Evolutionary conservation across 2,113 vertebrate genomes (phyloP), one percentile per base, ranked within the genome.

Genomic region (Coregonus clupeaformis): DNA sequence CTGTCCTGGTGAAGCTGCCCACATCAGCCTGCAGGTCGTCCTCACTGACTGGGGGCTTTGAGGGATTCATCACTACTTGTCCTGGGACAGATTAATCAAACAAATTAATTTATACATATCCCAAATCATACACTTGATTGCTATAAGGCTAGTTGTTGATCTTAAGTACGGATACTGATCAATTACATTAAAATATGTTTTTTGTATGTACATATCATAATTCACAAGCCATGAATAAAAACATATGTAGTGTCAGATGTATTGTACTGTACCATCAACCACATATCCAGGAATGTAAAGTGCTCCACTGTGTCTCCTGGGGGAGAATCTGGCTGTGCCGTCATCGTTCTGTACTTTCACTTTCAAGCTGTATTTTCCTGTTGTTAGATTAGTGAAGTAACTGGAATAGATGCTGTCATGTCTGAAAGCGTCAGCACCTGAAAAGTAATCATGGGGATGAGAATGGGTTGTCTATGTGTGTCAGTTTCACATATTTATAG

Each of bases 361-460:
- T 83, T 92, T 91, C 73, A 92, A 72, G 76, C 77, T 89, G 6
- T 89, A 89, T 80, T 79, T 91, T 20, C 90, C 91, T 68, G n/a
- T 68, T 84, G 66, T 20, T 32, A 24, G 92, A 52, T 80, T 74
- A 73, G 88, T 89, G 70, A 93, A 89, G 79, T 90, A 92, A 72
- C 80, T 90, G 2, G 92, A 92, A 84, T 93, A 93, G 72, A 91
- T 77, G 1, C 92, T 90, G 80, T 93, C 90, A 74, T 87, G 72
- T 85, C 86, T 87, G 11, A 83, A 72, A 75, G 74, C 20, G 80
- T 93, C 91, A 72, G 91, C 91, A 82, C 89, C 90, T 92, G 80
- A 12, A 49, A 47, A 78, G 71, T 65, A 82, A 3, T 55, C 18
- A n/a, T n/a, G n/a, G n/a, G n/a, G n/a, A n/a, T n/a, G n/a, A n/a